These are phyloP conservation scores for Automeris io DNA, from an alignment of 2,888 invertebrate genomes.

Conservation along the genomic window DNA sequence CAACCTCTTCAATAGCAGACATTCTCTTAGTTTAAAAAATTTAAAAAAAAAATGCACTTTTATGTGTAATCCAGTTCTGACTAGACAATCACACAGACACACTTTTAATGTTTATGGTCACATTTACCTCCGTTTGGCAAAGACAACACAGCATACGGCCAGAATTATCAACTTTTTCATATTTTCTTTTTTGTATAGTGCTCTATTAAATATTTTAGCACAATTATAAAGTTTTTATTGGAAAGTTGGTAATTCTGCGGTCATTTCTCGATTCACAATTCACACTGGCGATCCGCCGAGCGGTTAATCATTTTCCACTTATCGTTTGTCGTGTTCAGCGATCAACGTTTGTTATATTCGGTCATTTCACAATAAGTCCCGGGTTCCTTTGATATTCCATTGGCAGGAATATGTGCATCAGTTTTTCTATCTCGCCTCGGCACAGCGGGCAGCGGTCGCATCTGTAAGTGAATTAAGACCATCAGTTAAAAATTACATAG, in stretches of 20 bases:
- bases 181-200: too few relatives aligned
- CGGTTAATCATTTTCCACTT: conserved; percentile 7
- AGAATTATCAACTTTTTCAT: too few relatives aligned
- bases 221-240: neutral
- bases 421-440: conserved; percentile 81
- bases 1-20: too few relatives aligned
- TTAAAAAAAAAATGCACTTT: conserved; percentile 37
- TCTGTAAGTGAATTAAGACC: conserved; percentile 38
- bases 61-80: conserved; percentile 41
- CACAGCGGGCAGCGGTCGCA: conserved; percentile 87
- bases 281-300: neutral
- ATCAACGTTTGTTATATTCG: conserved; percentile 10
- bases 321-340: conserved; percentile 25
- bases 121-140: neutral
- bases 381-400: conserved; percentile 68
- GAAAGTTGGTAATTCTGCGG: conserved; percentile 1
- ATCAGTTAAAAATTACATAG: neutral
- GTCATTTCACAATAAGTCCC: conserved; percentile 58
- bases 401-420: conserved; percentile 84
- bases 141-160: neutral
- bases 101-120: conserved; percentile 8
- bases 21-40: too few relatives aligned
- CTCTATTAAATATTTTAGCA: too few relatives aligned
- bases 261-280: conserved; percentile 6
- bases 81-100: conserved; percentile 64